These are phyloP conservation scores for Trichosurus vulpecula DNA, from an alignment of 2,797 vertebrate species.

Conservation along the genomic window DNA sequence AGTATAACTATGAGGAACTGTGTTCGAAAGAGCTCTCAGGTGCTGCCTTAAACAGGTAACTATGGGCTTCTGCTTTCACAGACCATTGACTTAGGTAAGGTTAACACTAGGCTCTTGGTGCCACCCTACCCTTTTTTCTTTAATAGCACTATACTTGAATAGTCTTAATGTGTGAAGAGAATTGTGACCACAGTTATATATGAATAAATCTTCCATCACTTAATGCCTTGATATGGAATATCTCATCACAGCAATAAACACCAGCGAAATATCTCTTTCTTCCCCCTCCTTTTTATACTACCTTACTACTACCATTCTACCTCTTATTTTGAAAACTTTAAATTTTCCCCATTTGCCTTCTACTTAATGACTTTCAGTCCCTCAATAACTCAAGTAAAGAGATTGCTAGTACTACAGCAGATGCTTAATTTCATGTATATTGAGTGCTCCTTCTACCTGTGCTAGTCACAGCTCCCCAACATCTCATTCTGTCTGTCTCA, in stretches of 20 bases:
- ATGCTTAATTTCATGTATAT: not conserved
- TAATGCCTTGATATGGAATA: conserved; percentile 31
- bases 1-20: conserved; percentile 94
- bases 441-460: not conserved
- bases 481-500: not conserved
- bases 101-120: not conserved
- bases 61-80: not conserved
- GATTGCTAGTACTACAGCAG: not conserved
- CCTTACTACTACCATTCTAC: not conserved
- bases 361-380: not conserved
- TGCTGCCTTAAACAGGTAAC: conserved; percentile 90
- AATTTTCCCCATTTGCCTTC: not conserved
- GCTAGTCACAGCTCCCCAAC: not conserved
- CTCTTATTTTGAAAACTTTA: not conserved
- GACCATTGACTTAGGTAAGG: not conserved
- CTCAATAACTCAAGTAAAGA: not conserved
- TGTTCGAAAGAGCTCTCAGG: conserved; percentile 92
- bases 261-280: not conserved
- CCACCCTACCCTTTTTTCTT: conserved; percentile 10
- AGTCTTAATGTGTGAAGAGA: conserved; percentile 34
- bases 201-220: conserved; percentile 13
- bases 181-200: not conserved
- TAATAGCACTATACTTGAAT: not conserved
- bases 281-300: not conserved
- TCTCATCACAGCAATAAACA: not conserved